Conservation (phyloP, 2,113 vertebrate species). For the Tachysurus fulvidraco region DNA sequence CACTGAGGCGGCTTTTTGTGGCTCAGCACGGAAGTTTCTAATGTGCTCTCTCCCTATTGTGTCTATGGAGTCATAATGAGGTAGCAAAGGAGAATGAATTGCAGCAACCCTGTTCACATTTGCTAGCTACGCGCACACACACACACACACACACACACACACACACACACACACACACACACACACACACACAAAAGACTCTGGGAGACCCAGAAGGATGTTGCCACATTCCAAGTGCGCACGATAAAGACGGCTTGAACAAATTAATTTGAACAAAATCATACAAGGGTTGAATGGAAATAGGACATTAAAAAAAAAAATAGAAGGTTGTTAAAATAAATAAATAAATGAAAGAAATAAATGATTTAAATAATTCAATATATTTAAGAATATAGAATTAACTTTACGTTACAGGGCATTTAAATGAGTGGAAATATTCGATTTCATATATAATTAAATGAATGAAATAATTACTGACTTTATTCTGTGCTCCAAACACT, state of each 20-base stretch:
- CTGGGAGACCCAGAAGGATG: neutral
- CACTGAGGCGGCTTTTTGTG: constrained; percentile 44
- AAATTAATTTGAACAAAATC: neutral
- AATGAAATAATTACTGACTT: neutral
- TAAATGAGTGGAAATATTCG: no score
- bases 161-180: constrained; percentile 14
- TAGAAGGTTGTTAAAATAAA: no score
- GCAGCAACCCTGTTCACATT: constrained; percentile 64
- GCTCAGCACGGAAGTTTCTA: constrained; percentile 51
- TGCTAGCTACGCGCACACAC: constrained; percentile 58
- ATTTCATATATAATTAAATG: no score
- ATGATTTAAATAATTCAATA: no score
- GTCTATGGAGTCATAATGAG: constrained; percentile 62
- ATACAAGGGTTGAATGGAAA: neutral
- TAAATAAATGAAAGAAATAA: neutral
- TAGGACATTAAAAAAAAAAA: neutral
- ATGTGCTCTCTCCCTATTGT: constrained; percentile 44
- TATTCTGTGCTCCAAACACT: neutral
- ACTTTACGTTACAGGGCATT: no score
- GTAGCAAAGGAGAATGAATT: constrained; percentile 55
- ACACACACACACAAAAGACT: constrained; percentile 30
- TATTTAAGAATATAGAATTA: no score
- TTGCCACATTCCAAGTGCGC: neutral
- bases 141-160: constrained; percentile 41
- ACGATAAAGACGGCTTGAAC: neutral